Evolutionary conservation across 2,113 vertebrate genomes (phyloP), one percentile per base, ranked within the genome.

Genomic region (Morphnarchus princeps): DNA sequence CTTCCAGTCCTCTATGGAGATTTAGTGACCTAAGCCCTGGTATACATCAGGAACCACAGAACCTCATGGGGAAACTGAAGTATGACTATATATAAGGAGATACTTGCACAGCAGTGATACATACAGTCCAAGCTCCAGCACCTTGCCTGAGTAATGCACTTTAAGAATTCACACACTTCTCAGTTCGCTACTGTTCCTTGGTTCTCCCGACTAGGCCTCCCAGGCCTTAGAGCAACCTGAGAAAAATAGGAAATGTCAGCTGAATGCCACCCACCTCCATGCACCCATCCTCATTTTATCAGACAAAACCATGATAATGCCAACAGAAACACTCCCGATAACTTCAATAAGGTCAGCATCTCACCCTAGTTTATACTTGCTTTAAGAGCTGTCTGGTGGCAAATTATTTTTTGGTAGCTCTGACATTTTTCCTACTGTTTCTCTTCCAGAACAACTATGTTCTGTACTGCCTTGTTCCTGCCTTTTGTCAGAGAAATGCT

Each of bases 301-400:
- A n/a, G 45, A 50, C 57, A 81, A 85, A 92, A 11, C n/a, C 18
- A 3, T 15, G 19, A 57, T 71, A 43, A 43, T 26, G 62, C 26
- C 74, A 28, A 10, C 2, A 3, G 26, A 89, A 89, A 43, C 0
- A 5, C 25, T 70, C 62, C 36, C 0, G 0, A 6, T 22, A 26
- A 22, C 4, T 18, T 29, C 10, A 63, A 14, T 25, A 31, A 47
- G 49, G 26, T 59, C 89, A 59, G 43, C 38, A 54, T 43, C 40
- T 43, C 49, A 49, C 8, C 63, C 32, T 52, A 52, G 18, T 0
- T 0, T 25, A 8, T 29, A 25, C 3, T 61, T 57, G 16, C 45
- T 66, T 43, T 43, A 40, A 76, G 47, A 82, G 15, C 18, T 89
- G 31, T 26, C 8, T 47, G 31, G 26, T 70, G 16, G 31, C 50